Evolutionary conservation across 2,113 vertebrate genomes (phyloP), one percentile per base, ranked within the genome.

Genomic region (Taurulus bubalis): DNA sequence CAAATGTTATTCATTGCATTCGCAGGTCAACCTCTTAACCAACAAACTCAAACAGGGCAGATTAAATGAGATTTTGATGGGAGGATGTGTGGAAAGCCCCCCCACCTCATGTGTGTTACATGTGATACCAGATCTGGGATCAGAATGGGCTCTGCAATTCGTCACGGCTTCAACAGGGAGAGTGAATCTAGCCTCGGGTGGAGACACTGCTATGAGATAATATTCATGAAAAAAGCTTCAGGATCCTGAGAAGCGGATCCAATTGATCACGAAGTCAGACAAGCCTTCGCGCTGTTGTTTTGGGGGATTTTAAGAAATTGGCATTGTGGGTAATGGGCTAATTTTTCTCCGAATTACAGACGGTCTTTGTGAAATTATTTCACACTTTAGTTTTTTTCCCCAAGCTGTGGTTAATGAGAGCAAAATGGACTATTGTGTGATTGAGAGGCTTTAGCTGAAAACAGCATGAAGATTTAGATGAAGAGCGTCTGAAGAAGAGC

Each of bases 1-100:
- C 80, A 93, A 90, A 93, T 92, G 84, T 87, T 93, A 94, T 93
- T 93, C 93, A 93, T 93, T 87, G 88, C 91, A 67, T 91, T 87
- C 85, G 85, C 85, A 58, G 91, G 90, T 93, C 91, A 90, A 77
- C 84, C 80, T 80, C 72, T 79, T 81, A 77, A 82, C 79, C 89
- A 74, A 70, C 65, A 77, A 80, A 85, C 86, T 79, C 80, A 71
- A 80, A 83, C 73, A 75, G 67, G 59, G 58, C 51, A 64, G 72
- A 87, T 80, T 76, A 87, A 90, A 90, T 91, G 79, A 87, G 90
- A 78, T 90, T 86, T 84, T 51, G 70, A 87, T 67, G 74, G 47
- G 63, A 75, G 72, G 80, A 81, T 78, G 79, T 77, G 77, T 62
- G 77, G 58, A 85, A 71, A 53, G 0, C 40, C 49, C 59, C 28